Base-by-base conservation (phyloP, 2,888 invertebrate species). In the Prionchulus punctatus region DNA sequence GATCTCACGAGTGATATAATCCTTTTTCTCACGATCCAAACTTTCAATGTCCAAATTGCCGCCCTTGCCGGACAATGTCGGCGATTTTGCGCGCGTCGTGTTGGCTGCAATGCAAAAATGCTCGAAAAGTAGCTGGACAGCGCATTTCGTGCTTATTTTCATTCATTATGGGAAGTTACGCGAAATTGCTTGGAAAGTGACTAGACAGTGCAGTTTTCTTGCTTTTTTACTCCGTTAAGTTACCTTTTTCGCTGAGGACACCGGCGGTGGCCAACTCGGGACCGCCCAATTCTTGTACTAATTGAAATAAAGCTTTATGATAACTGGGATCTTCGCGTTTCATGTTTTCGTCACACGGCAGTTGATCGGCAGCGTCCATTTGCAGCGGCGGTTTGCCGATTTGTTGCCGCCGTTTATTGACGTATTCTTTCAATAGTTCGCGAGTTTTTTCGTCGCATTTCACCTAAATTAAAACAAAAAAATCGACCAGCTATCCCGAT, bases 381-480 rank as follows among this genome's bases (percentile, higher is more conserved):
- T 54, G 25, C 15, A 56, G 18, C 4, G 53, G 43, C 18, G 30
- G n/a, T 28, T 58, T 59, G 28, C 55, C 57, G n/a, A 49, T 15
- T 18, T 23, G 18, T 2, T 43, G 25, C 4, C 58, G 53, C 18
- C 52, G 42, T 43, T 53, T 58, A 36, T 59, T 54, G 3, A 59
- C 50, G 74, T 88, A 94, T 61, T 88, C 86, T 72, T 92, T 91
- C 62, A 96, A 79, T 60, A 89, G 81, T 58, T 85, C 83, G 78
- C 90, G 89, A 67, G 92, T 91, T 79, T 96, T 96, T 59, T 91
- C 89, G 76, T 96, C 96, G 28, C 92, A 91, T 76, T 90, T 87
- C 30, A 77, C 75, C 74, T 75, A 57, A 52, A 31, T 48, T 26
- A 30, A 52, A 30, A 42, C 7, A 42, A 21, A 43, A 43, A 18